Evolutionary conservation across 2,888 invertebrate species (phyloP).

Genomic region (Aspidiotus destructor): DNA sequence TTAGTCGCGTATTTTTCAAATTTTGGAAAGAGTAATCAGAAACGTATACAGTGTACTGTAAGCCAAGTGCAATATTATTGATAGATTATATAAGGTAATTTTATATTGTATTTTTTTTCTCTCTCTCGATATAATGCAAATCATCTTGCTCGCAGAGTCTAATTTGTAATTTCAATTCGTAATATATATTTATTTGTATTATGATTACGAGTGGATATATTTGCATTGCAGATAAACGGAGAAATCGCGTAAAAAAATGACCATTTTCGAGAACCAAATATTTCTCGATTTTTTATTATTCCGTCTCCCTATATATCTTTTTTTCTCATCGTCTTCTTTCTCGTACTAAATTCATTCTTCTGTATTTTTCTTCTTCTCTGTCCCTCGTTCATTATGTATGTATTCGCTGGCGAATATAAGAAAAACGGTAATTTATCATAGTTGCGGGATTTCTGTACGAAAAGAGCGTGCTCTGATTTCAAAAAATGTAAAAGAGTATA

Average conservation of each 20-base stretch:
- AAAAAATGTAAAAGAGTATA: constrained; percentile 10
- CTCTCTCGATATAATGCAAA: background rate
- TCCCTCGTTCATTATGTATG: constrained; percentile 21
- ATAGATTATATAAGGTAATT: background rate
- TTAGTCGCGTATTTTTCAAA: too few species aligned
- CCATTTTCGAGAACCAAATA: background rate
- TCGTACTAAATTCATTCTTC: background rate
- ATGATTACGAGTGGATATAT: background rate
- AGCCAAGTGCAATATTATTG: background rate
- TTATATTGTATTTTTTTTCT: too few species aligned
- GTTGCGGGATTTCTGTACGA: constrained; percentile 26
- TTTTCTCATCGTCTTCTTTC: background rate
- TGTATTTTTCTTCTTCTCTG: constrained; percentile 7
- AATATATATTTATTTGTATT: background rate
- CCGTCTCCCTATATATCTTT: constrained; percentile 14
- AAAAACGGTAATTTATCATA: constrained; percentile 30
- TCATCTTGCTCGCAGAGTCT: background rate
- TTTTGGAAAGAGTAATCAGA: too few species aligned
- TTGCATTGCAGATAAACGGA: background rate
- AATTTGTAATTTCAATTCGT: constrained; percentile 4
- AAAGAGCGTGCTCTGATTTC: constrained; percentile 29
- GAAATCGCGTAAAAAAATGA: background rate
- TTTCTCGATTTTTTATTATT: constrained; percentile 5
- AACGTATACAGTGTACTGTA: background rate
- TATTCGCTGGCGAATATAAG: constrained; percentile 26